Evolutionary conservation across 2,113 vertebrate species (phyloP), one percentile per base, ranked within the genome.

Genomic region (Elachura formosa): DNA sequence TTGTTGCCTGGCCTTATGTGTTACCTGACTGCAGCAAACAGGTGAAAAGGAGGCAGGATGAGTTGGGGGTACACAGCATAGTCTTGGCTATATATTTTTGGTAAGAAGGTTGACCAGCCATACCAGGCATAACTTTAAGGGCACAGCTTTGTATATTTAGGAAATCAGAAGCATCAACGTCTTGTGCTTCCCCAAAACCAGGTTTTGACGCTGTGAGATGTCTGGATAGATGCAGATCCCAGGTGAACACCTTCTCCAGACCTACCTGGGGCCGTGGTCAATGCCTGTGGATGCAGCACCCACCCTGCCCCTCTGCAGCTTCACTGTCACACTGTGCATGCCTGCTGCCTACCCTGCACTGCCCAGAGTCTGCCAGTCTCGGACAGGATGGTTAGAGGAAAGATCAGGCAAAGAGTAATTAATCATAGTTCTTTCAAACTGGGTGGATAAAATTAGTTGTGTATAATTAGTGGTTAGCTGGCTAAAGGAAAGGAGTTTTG

Each of bases 361-460:
- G 41, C 61, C 40, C 41, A 41, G 10, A 7, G 69, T n/a, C 86
- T 61, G 75, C 36, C 72, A 36, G 52, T 6, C 40, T 3, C 0
- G 13, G 6, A 4, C 94, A 91, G 74, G 69, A 41, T 89, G 84
- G 75, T 67, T 41, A 51, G 62, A 79, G 38, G 36, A 69, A 94
- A 52, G 93, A 78, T 76, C 56, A 82, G 66, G 46, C 11, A 7
- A 64, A 72, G 34, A 69, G 67, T 94, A 93, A 95, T 91, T 94
- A 93, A 95, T 91, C 87, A 91, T 62, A 85, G 94, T 43, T 91
- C 84, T 89, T 94, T 63, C 84, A 83, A 85, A 86, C 38, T 36
- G 59, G 19, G 15, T 84, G 82, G 87, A 40, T 94, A 95, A 94
- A 95, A 93, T 91, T 84, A 84, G 87, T 54, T 1, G 1, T 1